Conservation (phyloP, 2,888 invertebrate genomes). For the Tetheella fluctuosa region DNA sequence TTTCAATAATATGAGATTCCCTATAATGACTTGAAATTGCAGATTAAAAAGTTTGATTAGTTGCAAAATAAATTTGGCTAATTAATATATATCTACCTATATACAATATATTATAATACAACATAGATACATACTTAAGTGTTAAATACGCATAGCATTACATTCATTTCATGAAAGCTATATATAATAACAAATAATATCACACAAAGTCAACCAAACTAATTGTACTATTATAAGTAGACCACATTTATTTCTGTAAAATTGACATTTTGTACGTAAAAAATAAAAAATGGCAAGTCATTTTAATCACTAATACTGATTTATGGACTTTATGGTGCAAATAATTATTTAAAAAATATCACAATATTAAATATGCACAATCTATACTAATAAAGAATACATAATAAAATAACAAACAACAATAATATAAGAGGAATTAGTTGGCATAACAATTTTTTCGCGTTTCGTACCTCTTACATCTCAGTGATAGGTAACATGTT, state of each 20-base stretch:
- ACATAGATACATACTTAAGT: not conserved
- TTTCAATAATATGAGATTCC: not conserved
- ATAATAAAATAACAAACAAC: no score
- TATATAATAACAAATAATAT: conserved; percentile 45
- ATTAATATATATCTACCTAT: not conserved
- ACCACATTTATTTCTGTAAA: not conserved
- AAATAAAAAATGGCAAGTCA: not conserved
- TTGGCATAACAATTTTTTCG: no score
- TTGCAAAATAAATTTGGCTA: not conserved
- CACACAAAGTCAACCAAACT: conserved; percentile 32
- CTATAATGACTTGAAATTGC: not conserved
- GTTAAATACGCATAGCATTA: conserved; percentile 26
- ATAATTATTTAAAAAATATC: not conserved
- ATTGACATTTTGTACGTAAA: not conserved
- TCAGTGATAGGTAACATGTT: no score
- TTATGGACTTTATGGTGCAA: not conserved
- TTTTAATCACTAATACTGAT: not conserved
- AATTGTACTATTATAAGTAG: conserved; percentile 22
- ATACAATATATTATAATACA: no score
- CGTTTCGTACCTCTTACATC: no score
- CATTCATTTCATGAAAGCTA: conserved; percentile 19
- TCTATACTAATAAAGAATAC: no score
- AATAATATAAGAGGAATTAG: no score
- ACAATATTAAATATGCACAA: not conserved
- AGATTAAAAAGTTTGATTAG: not conserved